These are phyloP conservation scores for Cephus runcator DNA, from an alignment of 2,888 invertebrate species.

Conservation along the genomic window DNA sequence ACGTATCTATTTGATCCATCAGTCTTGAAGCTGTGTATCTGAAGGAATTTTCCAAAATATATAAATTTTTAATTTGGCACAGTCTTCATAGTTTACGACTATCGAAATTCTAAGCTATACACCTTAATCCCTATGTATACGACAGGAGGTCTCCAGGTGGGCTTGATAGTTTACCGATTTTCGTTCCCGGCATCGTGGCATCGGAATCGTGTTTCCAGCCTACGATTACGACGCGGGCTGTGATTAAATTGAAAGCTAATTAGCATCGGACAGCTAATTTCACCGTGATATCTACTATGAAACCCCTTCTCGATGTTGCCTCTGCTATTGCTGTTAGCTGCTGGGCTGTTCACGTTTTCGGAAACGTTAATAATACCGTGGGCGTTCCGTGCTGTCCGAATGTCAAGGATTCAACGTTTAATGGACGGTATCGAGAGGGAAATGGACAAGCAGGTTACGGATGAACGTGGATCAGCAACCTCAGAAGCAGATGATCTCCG, in stretches of 20 bases:
- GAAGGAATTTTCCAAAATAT: not conserved
- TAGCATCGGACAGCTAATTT: conserved; percentile 46
- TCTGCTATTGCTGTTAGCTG: conserved; percentile 23
- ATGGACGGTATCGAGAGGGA: conserved; percentile 16
- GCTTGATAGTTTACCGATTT: not conserved
- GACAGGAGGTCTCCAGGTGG: not conserved
- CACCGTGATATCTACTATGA: conserved; percentile 22
- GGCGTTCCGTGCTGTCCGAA: conserved; percentile 18
- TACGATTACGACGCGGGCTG: conserved; percentile 15
- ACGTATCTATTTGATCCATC: not conserved
- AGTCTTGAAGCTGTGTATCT: not conserved
- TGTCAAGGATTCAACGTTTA: conserved; percentile 10
- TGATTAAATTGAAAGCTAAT: conserved; percentile 44
- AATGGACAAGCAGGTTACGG: conserved; percentile 12
- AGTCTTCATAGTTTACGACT: not conserved
- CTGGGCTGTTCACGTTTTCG: conserved; percentile 32
- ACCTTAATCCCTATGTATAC: not conserved
- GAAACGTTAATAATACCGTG: conserved; percentile 47
- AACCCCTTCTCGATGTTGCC: not conserved
- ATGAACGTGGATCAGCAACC: conserved; percentile 11
- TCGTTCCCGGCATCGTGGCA: not conserved
- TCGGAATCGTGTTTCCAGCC: not conserved
- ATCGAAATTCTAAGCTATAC: not conserved
- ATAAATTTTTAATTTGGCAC: not conserved
- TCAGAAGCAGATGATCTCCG: conserved; percentile 20